Evolutionary conservation across 30 jellyfish, hydroid and myxozoan species (phyloP).

Genomic region (Aurelia aurita complex sp. Pacific): DNA sequence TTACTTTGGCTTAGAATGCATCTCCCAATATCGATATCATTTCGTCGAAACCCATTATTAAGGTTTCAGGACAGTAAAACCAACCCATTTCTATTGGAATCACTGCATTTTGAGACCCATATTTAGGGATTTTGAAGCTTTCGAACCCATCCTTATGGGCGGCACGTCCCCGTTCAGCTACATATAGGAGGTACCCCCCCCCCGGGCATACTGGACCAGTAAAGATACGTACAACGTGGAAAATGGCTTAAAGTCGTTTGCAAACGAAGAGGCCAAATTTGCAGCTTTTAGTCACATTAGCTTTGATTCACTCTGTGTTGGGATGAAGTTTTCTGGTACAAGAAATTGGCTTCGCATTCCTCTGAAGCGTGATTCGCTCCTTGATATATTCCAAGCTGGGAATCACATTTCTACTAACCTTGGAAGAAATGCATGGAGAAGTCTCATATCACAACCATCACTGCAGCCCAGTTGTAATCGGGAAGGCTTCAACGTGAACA

Average conservation of each 20-base stretch:
- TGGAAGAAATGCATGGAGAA: slow-evolving; percentile 38
- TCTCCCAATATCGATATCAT: too few relatives aligned
- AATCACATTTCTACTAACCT: slow-evolving; percentile 3
- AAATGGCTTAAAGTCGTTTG: slow-evolving; percentile 12
- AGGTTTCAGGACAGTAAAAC: too few relatives aligned
- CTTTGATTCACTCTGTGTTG: slow-evolving; percentile 34
- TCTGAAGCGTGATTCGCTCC: slow-evolving; percentile 4
- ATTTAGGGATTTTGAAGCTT: too few relatives aligned
- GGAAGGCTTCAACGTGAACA: slow-evolving; percentile 36
- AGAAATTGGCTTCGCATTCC: slow-evolving; percentile 16
- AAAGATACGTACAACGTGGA: slow-evolving; percentile 3
- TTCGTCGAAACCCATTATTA: too few relatives aligned
- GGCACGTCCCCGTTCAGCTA: too few relatives aligned
- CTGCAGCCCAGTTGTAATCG: slow-evolving; percentile 27
- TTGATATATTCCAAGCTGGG: slow-evolving; percentile 8
- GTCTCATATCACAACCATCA: slow-evolving; percentile 29
- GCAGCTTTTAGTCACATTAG: slow-evolving; percentile 13
- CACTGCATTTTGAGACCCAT: too few relatives aligned
- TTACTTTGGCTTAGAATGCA: too few relatives aligned
- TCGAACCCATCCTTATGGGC: too few relatives aligned
- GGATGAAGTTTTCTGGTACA: slow-evolving; percentile 13
- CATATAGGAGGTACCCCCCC: too few relatives aligned
- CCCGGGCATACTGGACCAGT: slow-evolving; percentile 5
- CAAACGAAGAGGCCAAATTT: slow-evolving; percentile 27
- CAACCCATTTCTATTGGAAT: too few relatives aligned